phyloP scores from a whole-genome alignment of 2,797 vertebrate species.

The Spheniscus humboldti region DNA sequence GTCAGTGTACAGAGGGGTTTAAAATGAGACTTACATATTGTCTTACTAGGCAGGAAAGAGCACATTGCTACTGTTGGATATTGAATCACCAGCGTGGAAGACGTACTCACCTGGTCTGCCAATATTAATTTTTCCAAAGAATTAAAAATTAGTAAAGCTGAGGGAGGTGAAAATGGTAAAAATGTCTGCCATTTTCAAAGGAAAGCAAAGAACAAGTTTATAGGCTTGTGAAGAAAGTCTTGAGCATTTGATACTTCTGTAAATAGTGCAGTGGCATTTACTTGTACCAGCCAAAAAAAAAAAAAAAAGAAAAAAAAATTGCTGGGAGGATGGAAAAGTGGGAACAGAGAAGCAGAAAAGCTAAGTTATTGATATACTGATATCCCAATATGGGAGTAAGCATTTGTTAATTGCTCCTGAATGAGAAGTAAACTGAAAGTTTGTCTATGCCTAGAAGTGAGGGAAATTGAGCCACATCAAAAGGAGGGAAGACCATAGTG shows the following conservation, averaged over 20 bases:
- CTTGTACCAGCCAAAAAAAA: neutral
- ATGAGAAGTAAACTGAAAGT: neutral
- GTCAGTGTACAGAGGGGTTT: neutral
- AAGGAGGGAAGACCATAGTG: neutral
- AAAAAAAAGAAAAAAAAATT: neutral
- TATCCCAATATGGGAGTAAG: neutral
- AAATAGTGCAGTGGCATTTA: neutral
- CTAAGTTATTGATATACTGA: neutral
- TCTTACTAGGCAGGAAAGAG: neutral
- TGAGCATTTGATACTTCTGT: neutral
- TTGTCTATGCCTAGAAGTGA: rapidly evolving
- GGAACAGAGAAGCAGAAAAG: neutral
- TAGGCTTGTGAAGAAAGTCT: neutral
- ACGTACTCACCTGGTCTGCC: neutral
- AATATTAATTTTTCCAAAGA: neutral
- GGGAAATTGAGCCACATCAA: neutral
- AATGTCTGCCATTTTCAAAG: neutral
- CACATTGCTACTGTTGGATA: neutral
- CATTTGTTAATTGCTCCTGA: neutral
- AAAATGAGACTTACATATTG: neutral
- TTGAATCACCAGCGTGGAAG: neutral
- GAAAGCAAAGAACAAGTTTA: neutral
- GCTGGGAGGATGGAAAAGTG: neutral
- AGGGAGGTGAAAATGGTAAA: neutral
- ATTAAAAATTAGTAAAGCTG: neutral